A percentile compares a stretch with the other conserved stretches of the same genome.
Conservation (phyloP, 2,888 invertebrate genomes). For the Pantelozetes paolii region DNA sequence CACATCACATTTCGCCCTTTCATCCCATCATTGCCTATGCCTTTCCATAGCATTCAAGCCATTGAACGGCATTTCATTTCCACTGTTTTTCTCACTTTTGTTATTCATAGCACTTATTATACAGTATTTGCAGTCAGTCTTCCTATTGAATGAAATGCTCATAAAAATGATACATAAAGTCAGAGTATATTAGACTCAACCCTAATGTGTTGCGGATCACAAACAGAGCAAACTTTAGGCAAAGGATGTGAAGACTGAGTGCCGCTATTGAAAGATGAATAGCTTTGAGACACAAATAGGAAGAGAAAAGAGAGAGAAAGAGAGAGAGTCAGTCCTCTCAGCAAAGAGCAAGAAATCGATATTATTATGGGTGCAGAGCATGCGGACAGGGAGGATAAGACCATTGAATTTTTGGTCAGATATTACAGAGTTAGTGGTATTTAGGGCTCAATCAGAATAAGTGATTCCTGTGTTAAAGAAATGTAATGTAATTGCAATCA, state of each 20-base stretch:
- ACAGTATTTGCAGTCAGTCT: neutral
- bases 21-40: neutral
- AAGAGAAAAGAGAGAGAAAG: neutral
- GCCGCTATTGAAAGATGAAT: conserved; percentile 10
- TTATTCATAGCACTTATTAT: neutral
- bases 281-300: conserved; percentile 11
- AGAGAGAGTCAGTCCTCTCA: neutral
- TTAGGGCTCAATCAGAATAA: conserved; percentile 30
- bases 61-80: neutral
- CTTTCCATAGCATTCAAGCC: neutral
- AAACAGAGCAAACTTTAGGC: neutral
- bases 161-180: neutral
- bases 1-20: neutral
- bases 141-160: neutral
- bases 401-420: conserved; percentile 11
- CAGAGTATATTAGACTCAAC: neutral
- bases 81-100: neutral
- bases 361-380: conserved; percentile 21
- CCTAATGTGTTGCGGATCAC: neutral
- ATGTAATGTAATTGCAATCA: neutral
- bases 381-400: conserved; percentile 24
- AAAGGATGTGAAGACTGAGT: conserved; percentile 17
- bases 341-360: conserved; percentile 17
- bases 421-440: conserved; percentile 24
- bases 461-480: neutral